Conservation (phyloP, 2,113 vertebrate species). For the Ptilonorhynchus violaceus region DNA sequence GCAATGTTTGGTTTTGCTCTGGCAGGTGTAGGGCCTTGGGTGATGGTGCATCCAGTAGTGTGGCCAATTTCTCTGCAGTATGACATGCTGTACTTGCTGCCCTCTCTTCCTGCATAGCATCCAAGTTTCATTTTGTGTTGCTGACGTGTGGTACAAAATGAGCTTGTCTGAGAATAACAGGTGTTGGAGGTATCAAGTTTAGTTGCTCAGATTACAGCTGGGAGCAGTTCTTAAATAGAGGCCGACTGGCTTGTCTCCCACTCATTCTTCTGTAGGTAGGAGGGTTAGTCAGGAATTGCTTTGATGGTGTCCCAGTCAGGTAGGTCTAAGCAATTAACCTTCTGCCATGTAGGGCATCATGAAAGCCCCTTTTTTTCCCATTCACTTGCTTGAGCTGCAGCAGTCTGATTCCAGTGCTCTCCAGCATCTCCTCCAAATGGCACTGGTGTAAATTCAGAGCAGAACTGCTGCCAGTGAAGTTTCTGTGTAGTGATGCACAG, state of each 20-base stretch:
- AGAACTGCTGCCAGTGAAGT: neutral
- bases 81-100: slow-evolving; percentile 14
- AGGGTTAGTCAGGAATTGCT: neutral
- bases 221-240: slow-evolving; percentile 62
- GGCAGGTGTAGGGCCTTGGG: neutral
- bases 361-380: neutral
- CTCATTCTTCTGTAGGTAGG: slow-evolving; percentile 40
- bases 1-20: neutral
- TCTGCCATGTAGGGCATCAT: neutral
- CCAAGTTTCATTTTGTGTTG: slow-evolving; percentile 58
- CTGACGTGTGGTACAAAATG: slow-evolving; percentile 52
- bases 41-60: neutral
- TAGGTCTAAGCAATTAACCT: neutral
- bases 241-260: slow-evolving; percentile 49
- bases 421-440: neutral
- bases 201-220: slow-evolving; percentile 51
- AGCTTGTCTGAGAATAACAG: slow-evolving; percentile 64
- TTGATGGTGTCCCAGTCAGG: neutral
- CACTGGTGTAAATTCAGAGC: neutral
- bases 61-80: neutral
- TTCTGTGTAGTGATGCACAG: neutral
- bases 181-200: slow-evolving; percentile 53
- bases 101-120: slow-evolving; percentile 47
- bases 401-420: neutral
- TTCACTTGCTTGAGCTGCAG: neutral